Evolutionary conservation across 2,888 invertebrate species (phyloP).

Genomic region (Tubulanus polymorphus): DNA sequence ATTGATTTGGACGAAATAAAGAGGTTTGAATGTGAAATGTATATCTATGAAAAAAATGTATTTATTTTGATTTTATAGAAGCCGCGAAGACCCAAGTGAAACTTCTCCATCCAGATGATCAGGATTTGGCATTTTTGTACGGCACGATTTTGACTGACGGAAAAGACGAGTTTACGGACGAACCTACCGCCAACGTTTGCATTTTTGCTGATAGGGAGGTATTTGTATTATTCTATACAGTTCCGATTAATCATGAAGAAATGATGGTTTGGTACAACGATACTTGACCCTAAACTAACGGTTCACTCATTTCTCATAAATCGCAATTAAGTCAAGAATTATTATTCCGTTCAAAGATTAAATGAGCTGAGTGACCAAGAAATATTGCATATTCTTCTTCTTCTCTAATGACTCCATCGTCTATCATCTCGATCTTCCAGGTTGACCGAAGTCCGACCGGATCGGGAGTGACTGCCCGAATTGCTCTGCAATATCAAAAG

Average conservation of each 20-base stretch:
- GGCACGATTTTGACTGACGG: slow-evolving; percentile 53
- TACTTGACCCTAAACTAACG: no score
- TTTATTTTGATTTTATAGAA: slow-evolving; percentile 26
- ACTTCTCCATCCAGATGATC: slow-evolving; percentile 39
- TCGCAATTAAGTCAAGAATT: no score
- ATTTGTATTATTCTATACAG: not conserved
- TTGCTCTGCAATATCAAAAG: slow-evolving; percentile 42
- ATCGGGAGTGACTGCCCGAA: slow-evolving; percentile 49
- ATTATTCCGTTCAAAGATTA: no score
- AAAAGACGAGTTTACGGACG: slow-evolving; percentile 26
- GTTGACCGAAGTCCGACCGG: slow-evolving; percentile 53
- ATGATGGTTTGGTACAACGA: not conserved
- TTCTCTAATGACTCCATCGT: no score
- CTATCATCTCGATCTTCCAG: slow-evolving; percentile 31
- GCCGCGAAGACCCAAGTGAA: slow-evolving; percentile 30
- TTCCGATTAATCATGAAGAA: no score
- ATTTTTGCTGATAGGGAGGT: slow-evolving; percentile 52
- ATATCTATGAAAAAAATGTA: no score
- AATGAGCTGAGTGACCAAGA: no score
- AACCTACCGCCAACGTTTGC: slow-evolving; percentile 38
- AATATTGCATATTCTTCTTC: no score
- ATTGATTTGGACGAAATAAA: not conserved
- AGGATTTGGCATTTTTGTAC: slow-evolving; percentile 48
- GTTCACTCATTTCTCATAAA: no score
- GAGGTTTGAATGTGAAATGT: not conserved